phyloP scores from a whole-genome alignment of 2,888 invertebrate species.

The Ctena decussata region DNA sequence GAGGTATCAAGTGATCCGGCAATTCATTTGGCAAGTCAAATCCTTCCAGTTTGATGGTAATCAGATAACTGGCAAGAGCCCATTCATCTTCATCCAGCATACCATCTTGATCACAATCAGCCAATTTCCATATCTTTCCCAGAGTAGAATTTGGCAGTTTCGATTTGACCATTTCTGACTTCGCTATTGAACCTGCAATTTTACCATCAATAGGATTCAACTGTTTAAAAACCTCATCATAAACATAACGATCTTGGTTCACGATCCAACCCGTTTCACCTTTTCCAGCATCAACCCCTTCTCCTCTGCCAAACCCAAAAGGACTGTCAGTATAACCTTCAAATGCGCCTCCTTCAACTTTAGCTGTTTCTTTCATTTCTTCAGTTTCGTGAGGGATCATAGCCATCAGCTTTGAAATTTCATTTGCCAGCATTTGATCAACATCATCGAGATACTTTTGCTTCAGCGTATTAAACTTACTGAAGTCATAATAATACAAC shows the following conservation, averaged over 20 bases:
- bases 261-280: conserved; percentile 99
- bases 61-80: conserved; percentile 96
- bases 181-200: conserved; percentile 95
- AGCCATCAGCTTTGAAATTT: conserved; percentile 97
- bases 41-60: conserved; percentile 88
- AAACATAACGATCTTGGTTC: conserved; percentile 94
- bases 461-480: conserved; percentile 96
- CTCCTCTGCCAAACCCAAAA: conserved; percentile 87
- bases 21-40: conserved; percentile 95
- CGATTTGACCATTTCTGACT: conserved; percentile 97
- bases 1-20: conserved; percentile 96
- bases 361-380: conserved; percentile 36
- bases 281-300: conserved; percentile 97
- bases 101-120: conserved; percentile 98
- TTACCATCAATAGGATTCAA: conserved; percentile 95
- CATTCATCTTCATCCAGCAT: conserved; percentile 98
- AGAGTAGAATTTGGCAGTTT: conserved; percentile 98
- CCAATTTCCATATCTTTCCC: conserved; percentile 98
- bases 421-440: conserved; percentile 98
- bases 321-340: conserved; percentile 89
- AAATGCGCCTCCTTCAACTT: conserved; percentile 95
- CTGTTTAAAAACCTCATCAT: conserved; percentile 90
- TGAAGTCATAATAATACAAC: conserved; percentile 91
- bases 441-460: conserved; percentile 96
- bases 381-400: conserved; percentile 98